Conservation (phyloP, 2,797 vertebrate species). For the Bovichtus diacanthus region DNA sequence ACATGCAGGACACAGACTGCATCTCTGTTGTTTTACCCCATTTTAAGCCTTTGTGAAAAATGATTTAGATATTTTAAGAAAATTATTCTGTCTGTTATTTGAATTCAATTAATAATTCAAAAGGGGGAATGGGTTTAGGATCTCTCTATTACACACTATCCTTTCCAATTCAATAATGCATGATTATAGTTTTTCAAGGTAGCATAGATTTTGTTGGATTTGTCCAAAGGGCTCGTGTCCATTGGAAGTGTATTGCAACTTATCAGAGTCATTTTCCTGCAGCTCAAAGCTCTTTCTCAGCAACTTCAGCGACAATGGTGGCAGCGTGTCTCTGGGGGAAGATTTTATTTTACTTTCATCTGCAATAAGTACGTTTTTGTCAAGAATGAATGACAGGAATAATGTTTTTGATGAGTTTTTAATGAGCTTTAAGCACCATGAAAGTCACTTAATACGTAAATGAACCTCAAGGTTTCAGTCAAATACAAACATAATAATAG, state of each 20-base stretch:
- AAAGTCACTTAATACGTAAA: not conserved
- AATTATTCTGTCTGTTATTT: constrained; percentile 90
- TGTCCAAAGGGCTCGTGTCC: constrained; percentile 80
- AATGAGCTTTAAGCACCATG: constrained; percentile 13
- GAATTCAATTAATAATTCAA: constrained; percentile 89
- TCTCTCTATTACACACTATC: constrained; percentile 90
- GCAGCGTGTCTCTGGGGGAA: not conserved
- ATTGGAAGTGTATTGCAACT: constrained; percentile 65
- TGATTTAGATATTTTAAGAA: constrained; percentile 92
- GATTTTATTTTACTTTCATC: constrained; percentile 27
- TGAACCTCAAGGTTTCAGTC: not conserved
- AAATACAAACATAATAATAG: not conserved
- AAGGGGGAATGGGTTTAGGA: constrained; percentile 88
- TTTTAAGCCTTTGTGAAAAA: constrained; percentile 82
- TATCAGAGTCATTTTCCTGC: constrained; percentile 61
- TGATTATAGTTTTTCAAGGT: constrained; percentile 89
- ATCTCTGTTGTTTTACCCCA: constrained; percentile 76
- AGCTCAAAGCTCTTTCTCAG: constrained; percentile 55
- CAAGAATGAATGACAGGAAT: constrained; percentile 15
- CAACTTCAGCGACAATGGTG: constrained; percentile 45
- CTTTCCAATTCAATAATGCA: constrained; percentile 89
- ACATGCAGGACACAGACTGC: not conserved
- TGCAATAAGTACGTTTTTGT: constrained; percentile 16
- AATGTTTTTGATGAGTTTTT: constrained; percentile 7
- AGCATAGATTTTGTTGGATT: constrained; percentile 84